Conservation (phyloP, 35 echinoderm and acorn worm genomes). For the Diadema setosum region DNA sequence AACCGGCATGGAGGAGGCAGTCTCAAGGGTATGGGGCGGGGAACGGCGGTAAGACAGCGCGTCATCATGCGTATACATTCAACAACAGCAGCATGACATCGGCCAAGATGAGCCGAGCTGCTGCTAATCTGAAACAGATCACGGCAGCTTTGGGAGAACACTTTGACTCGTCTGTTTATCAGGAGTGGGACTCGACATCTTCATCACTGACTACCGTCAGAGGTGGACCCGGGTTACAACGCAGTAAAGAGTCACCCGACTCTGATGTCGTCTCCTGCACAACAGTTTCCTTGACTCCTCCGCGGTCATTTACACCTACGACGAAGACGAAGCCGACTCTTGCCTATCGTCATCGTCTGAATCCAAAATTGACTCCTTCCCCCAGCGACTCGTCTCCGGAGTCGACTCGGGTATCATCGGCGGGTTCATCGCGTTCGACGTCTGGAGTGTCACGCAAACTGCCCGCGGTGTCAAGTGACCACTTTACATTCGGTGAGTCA, state of each 20-base stretch:
- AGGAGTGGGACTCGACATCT: constrained; percentile 30
- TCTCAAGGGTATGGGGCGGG: neutral
- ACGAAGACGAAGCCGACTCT: neutral
- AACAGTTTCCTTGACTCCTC: neutral
- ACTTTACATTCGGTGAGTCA: neutral
- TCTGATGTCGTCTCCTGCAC: neutral
- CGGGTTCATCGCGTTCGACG: neutral
- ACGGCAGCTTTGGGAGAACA: constrained; percentile 77
- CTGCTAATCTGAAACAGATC: constrained; percentile 83
- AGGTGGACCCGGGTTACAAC: neutral
- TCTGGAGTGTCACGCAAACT: neutral
- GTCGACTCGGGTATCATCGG: neutral
- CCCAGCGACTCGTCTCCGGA: neutral
- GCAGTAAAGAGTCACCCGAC: neutral
- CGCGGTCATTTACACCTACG: neutral
- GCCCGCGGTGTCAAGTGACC: neutral
- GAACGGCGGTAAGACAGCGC: neutral
- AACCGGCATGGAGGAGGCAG: constrained; percentile 9
- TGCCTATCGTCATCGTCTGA: neutral
- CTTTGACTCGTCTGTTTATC: constrained; percentile 44
- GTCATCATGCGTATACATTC: neutral
- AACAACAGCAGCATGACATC: neutral
- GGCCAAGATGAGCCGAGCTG: constrained; percentile 76
- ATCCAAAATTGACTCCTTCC: neutral
- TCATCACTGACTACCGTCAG: neutral